Evolutionary conservation across 2,113 vertebrate genomes (phyloP).

Genomic region (Syngnathus typhle): DNA sequence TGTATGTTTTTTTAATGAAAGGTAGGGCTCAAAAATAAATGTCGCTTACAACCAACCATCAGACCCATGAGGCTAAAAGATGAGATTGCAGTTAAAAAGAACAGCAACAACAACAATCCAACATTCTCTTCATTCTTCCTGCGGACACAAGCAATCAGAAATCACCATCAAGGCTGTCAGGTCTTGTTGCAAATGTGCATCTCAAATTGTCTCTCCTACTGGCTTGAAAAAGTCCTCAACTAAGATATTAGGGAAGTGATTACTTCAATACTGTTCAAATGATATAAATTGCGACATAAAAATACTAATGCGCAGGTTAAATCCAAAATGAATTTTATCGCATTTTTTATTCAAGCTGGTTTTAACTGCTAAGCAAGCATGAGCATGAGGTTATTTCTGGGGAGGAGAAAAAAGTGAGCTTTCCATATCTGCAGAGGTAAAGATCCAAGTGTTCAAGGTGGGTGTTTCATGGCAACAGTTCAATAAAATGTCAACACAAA

Average conservation of each 20-base stretch:
- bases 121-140: conserved; percentile 43
- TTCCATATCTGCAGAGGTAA: conserved; percentile 2
- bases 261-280: not conserved
- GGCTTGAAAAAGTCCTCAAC: conserved; percentile 5
- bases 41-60: conserved; percentile 50
- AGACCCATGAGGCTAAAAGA: conserved; percentile 40
- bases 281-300: not conserved
- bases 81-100: conserved; percentile 41
- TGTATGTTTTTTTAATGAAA: conserved; percentile 29
- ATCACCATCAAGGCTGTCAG: conserved; percentile 20
- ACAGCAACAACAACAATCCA: conserved; percentile 29
- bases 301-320: not conserved
- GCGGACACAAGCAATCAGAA: conserved; percentile 46
- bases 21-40: conserved; percentile 43
- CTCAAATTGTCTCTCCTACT: conserved; percentile 14
- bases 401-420: not conserved
- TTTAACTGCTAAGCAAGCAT: not conserved
- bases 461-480: conserved; percentile 1
- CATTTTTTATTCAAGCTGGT: not conserved
- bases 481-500: not conserved
- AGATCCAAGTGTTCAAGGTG: not conserved
- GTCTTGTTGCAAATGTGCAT: conserved; percentile 18
- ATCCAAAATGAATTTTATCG: not conserved
- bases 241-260: conserved; percentile 8
- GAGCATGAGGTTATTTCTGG: not conserved